Conservation (phyloP, 2,113 vertebrate genomes). For the Cranoglanis bouderius region DNA sequence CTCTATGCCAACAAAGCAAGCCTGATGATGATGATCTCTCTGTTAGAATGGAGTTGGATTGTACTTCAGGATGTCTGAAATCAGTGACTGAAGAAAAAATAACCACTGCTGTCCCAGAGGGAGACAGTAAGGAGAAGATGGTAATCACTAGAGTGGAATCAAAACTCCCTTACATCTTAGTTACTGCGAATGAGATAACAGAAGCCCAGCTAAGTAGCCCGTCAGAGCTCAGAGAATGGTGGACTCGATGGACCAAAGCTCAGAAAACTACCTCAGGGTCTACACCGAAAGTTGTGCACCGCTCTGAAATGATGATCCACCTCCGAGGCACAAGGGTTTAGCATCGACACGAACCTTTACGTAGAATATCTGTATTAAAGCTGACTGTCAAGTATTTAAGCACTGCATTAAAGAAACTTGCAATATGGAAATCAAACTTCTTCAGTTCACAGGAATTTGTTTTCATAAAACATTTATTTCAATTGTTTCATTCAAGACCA, state of each 20-base stretch:
- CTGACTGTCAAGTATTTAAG: background rate
- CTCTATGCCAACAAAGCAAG: background rate
- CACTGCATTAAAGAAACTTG: background rate
- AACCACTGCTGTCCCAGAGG: conserved; percentile 26
- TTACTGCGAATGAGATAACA: conserved; percentile 61
- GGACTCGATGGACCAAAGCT: conserved; percentile 67
- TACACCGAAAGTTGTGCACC: conserved; percentile 61
- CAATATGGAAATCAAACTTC: background rate
- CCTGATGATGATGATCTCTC: background rate
- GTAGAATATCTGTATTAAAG: background rate
- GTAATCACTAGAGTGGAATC: conserved; percentile 51
- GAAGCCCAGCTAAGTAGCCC: conserved; percentile 63
- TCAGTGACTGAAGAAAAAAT: conserved; percentile 1
- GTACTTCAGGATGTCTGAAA: conserved; percentile 5
- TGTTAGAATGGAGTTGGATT: background rate
- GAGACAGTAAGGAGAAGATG: conserved; percentile 58
- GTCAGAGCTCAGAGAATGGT: conserved; percentile 71
- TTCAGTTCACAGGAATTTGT: conserved; percentile 30
- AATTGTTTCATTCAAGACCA: conserved; percentile 81
- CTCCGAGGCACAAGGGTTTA: conserved; percentile 64
- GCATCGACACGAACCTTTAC: background rate
- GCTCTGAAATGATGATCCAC: conserved; percentile 72
- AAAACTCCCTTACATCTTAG: conserved; percentile 53
- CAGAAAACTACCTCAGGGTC: conserved; percentile 50
- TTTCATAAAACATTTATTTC: conserved; percentile 83